phyloP scores from a whole-genome alignment of 23 tunicate species.

The Styela clava region DNA sequence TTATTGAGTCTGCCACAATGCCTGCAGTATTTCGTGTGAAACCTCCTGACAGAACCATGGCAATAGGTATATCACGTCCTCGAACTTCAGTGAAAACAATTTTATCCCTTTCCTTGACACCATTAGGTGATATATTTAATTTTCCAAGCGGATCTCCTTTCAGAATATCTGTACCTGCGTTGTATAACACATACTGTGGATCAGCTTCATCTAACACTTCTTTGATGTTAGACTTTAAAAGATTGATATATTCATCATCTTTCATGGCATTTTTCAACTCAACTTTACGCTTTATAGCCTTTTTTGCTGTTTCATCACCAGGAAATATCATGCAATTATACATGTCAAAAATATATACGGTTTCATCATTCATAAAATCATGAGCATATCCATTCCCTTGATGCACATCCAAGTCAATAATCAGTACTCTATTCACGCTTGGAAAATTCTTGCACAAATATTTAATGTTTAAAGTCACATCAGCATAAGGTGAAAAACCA shows the following conservation, averaged over 20 bases:
- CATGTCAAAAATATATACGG: slow-evolving; percentile 9
- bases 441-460: background rate
- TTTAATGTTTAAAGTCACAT: slow-evolving; percentile 3
- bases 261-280: slow-evolving; percentile 34
- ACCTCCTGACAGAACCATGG: slow-evolving; percentile 87
- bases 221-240: slow-evolving; percentile 30
- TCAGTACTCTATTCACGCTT: background rate
- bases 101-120: slow-evolving; percentile 57
- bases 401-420: slow-evolving; percentile 9
- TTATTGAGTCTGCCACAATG: slow-evolving; percentile 53
- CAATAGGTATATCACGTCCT: slow-evolving; percentile 55
- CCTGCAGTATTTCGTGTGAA: slow-evolving; percentile 58
- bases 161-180: slow-evolving; percentile 84
- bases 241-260: slow-evolving; percentile 51
- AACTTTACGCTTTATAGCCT: slow-evolving; percentile 63
- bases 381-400: slow-evolving; percentile 19
- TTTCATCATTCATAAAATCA: slow-evolving; percentile 16
- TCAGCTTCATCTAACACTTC: slow-evolving; percentile 46
- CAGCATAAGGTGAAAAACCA: slow-evolving; percentile 87
- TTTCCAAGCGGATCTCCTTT: slow-evolving; percentile 65
- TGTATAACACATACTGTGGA: slow-evolving; percentile 72
- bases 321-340: slow-evolving; percentile 10
- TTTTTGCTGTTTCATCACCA: slow-evolving; percentile 11
- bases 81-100: slow-evolving; percentile 51
- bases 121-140: slow-evolving; percentile 44